Percentiles rank a stretch among this genome's conserved stretches.
These are phyloP conservation scores for Mesochorus sp. DNA, from an alignment of 2,888 invertebrate species.

Conservation along the genomic window DNA sequence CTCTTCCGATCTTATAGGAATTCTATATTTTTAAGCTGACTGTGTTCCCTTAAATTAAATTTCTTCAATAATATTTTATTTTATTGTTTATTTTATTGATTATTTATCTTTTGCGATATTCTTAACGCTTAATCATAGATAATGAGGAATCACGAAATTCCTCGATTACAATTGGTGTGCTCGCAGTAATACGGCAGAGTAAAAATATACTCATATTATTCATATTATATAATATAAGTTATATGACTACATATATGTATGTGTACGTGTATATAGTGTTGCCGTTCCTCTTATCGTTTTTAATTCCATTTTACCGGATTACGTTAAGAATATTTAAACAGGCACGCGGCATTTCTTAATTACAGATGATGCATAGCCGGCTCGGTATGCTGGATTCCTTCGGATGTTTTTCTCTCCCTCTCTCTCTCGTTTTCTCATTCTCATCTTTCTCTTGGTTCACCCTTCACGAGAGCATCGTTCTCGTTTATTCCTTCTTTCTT, in stretches of 20 bases:
- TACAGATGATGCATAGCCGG: conserved; percentile 74
- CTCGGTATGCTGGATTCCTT: conserved; percentile 59
- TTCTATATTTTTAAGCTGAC: no score
- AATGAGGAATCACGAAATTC: not conserved
- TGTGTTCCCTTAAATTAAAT: no score
- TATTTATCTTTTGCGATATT: not conserved
- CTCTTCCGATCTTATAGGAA: no score
- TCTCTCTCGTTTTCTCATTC: conserved; percentile 16
- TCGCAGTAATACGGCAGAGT: not conserved
- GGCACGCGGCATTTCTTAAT: conserved; percentile 77
- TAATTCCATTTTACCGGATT: conserved; percentile 76
- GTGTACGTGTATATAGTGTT: not conserved
- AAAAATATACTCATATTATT: not conserved
- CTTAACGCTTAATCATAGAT: not conserved
- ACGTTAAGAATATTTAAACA: conserved; percentile 75
- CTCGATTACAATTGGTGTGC: not conserved
- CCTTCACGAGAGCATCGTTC: conserved; percentile 8
- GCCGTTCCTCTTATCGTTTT: conserved; percentile 70
- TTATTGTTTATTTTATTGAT: not conserved
- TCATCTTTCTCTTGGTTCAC: conserved; percentile 29
- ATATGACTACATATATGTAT: not conserved
- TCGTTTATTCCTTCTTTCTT: not conserved
- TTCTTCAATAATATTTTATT: not conserved
- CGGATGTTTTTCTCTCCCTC: conserved; percentile 43
- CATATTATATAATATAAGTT: not conserved